These are phyloP conservation scores for Helogale parvula DNA, from an alignment of 2,113 vertebrate species.

Conservation along the genomic window DNA sequence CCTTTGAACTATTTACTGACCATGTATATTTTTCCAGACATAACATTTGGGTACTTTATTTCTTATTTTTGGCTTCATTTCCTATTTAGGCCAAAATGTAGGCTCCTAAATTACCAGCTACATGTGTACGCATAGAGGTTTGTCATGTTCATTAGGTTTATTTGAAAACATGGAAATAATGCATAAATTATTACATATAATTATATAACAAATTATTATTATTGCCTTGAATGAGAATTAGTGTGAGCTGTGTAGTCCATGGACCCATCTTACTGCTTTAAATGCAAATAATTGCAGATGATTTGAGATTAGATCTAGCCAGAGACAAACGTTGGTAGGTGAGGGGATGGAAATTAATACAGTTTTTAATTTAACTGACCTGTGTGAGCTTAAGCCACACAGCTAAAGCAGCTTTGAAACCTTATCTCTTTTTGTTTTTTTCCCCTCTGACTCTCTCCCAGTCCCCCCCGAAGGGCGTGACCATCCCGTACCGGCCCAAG, in stretches of 20 bases:
- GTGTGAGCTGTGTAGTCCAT: neutral
- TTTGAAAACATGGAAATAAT: constrained; percentile 32
- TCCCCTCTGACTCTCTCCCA: constrained; percentile 84
- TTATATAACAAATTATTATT: no score
- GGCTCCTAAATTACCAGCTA: neutral
- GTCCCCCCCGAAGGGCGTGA: constrained; percentile 99
- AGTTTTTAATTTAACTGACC: constrained; percentile 75
- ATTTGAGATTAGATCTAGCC: constrained; percentile 35
- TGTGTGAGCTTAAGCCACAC: constrained; percentile 84
- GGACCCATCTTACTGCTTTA: neutral
- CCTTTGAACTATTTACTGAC: neutral
- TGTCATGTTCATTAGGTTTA: constrained; percentile 38
- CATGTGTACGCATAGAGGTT: neutral
- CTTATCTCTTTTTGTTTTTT: constrained; percentile 82
- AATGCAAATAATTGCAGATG: constrained; percentile 34
- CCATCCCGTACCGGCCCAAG: constrained; percentile 98
- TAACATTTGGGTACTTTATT: neutral
- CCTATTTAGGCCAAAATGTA: neutral
- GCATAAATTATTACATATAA: neutral
- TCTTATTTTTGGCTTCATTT: neutral
- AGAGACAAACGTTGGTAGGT: neutral
- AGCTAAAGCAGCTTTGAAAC: constrained; percentile 84
- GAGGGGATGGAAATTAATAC: constrained; percentile 33
- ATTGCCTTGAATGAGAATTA: neutral
- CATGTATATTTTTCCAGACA: neutral